Base-by-base conservation (phyloP, 1,140 invertebrate species). In the Megalopta genalis region DNA sequence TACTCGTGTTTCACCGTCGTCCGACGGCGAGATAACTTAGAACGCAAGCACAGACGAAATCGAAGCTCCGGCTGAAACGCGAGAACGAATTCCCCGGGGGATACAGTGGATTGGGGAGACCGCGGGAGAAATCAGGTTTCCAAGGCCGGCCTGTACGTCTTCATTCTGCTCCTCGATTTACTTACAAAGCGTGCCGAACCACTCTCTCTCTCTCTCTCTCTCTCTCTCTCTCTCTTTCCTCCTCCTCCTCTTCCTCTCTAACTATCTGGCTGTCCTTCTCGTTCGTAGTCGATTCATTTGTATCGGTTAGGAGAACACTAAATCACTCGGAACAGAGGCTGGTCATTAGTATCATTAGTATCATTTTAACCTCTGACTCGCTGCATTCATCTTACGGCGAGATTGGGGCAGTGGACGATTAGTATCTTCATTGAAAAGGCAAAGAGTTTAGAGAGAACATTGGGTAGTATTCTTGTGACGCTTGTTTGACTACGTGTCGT, bases 281-380 rank as follows among this genome's bases (percentile, higher is more conserved):
- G 9, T 10, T 18, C 6, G 63, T 57, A 75, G 59, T 75, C 49
- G 63, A 57, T 59, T 67, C 37, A 68, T 76, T 68, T 46, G 37
- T 59, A 76, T 76, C 64, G 52, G 37, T 59, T 76, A 59, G 37
- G n/a, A 57, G 23, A 16, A n/a, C 16, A 7, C 54, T n/a, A 21
- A 37, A 8, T 63, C 25, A 27, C 16, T 32, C 16, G 21, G 6
- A 21, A 21, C 18, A 46, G 9, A 46, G 42, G 42, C 42, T 46
- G 12, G 12, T 46, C 10, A 1, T 46, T 46, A 32, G 32, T 52
- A 1, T 27, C 57, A 10, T 62, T 42, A n/a, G 27, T 64, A 64
- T 27, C 60, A 60, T 16, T 49, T 73, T 65, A 32, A 32, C 21
- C 12, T 42, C 14, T 25, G 21, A 39, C n/a, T 9, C 59, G 39